Percentiles rank a stretch among this genome's conserved stretches.
These are phyloP conservation scores for Ardeotis arabs DNA, from an alignment of 2,113 vertebrate species.

Conservation along the genomic window DNA sequence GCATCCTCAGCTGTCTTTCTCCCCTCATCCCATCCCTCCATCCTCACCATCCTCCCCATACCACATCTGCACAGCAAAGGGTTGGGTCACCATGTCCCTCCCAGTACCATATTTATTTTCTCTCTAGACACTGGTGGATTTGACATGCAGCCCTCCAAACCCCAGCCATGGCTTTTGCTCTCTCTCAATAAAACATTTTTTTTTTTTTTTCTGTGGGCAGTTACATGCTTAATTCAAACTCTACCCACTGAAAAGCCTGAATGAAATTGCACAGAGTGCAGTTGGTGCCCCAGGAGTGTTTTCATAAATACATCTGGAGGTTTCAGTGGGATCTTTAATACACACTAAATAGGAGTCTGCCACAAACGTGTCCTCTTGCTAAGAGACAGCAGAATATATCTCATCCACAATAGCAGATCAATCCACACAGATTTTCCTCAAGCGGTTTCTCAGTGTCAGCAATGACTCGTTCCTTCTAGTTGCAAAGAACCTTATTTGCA, in stretches of 20 bases:
- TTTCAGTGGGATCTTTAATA: constrained; percentile 46
- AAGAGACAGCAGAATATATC: not conserved
- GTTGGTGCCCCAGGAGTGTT: constrained; percentile 6
- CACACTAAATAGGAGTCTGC: constrained; percentile 7
- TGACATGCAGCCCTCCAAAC: constrained; percentile 14
- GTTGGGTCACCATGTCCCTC: not conserved
- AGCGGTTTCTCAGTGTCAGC: constrained; percentile 24
- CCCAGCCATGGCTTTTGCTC: not conserved
- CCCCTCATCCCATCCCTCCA: not conserved
- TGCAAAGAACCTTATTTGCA: not conserved
- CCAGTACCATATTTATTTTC: not conserved
- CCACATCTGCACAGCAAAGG: not conserved
- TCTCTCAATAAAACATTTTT: not conserved
- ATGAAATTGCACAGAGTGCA: not conserved
- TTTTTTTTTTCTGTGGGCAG: constrained; percentile 2
- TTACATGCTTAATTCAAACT: constrained; percentile 5
- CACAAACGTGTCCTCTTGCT: not conserved
- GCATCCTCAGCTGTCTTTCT: not conserved
- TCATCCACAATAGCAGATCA: constrained; percentile 12
- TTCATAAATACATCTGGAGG: constrained; percentile 40
- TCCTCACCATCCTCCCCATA: not conserved
- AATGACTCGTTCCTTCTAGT: not conserved
- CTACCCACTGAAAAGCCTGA: constrained; percentile 17
- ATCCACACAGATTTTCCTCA: constrained; percentile 22
- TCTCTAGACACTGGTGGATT: constrained; percentile 28